Evolutionary conservation across 2,113 vertebrate species (phyloP), one percentile per base, ranked within the genome.

Genomic region (Saccopteryx bilineata): DNA sequence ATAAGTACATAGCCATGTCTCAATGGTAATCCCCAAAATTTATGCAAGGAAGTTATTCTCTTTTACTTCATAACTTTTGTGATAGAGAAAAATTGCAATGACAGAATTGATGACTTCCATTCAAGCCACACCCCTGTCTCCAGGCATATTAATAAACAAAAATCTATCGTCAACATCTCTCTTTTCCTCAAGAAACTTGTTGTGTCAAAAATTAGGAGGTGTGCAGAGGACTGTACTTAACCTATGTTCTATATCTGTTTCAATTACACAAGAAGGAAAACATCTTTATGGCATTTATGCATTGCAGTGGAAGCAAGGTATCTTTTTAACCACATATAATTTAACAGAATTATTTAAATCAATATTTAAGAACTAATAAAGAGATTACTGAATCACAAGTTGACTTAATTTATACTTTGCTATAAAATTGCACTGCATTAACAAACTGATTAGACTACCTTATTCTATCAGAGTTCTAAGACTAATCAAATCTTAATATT

Each of bases 331-430:
- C 23, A 65, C 69, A 75, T 5, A 48, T 80, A 96, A 83, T 89
- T 92, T 91, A 93, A 66, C 50, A 75, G 63, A 8, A 85, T 82
- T 91, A 87, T 65, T 95, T 84, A 95, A 95, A 92, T 91, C 60
- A 96, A 66, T 91, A 95, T 69, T 87, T 87, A 85, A 95, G 79
- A 92, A 76, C 19, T 87, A 81, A 75, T 80, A 95, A 75, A 79
- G 39, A 48, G 18, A 84, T 85, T 72, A 65, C 61, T 92, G 71
- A 96, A 82, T 90, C 71, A 81, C 14, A 61, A 61, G 48, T 82
- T 76, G 48, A 87, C 72, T 87, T 89, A 83, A 80, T 87, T 93
- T 90, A 87, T 7, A 68, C 21, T 66, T 69, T 23, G 79, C 26
- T 58, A n/a, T 68, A 91, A 65, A 89, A 79, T 52, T 93, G 26